Conservation (phyloP, 2,113 vertebrate species). For the Pachycephala philippinensis region DNA sequence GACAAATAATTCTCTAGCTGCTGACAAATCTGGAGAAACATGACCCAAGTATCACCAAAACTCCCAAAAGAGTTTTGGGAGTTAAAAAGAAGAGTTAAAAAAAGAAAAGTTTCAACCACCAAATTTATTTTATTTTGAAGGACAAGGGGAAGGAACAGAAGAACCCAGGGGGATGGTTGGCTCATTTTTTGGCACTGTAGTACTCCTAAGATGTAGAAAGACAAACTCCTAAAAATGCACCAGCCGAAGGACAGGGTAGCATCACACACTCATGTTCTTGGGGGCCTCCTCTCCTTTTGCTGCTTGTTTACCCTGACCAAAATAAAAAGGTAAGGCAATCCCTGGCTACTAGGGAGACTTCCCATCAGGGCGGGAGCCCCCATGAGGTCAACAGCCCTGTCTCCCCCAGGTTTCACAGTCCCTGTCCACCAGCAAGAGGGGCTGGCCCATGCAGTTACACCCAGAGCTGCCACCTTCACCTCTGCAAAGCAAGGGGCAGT, state of each 20-base stretch:
- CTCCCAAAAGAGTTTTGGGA: not conserved
- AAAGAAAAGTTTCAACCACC: not conserved
- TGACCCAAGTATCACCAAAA: not conserved
- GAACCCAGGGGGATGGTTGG: accelerated
- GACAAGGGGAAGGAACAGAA: not conserved
- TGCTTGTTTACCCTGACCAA: not conserved
- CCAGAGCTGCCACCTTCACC: not conserved
- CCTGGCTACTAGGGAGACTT: not conserved
- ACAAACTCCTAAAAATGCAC: not conserved
- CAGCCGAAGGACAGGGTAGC: not conserved
- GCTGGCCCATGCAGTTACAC: not conserved
- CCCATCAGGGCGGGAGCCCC: not conserved
- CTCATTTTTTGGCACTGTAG: not conserved
- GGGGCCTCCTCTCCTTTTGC: not conserved
- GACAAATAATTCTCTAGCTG: not conserved
- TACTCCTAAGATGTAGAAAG: not conserved
- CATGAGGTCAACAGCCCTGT: accelerated
- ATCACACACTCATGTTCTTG: accelerated
- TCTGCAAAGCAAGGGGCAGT: not conserved
- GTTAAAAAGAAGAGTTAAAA: accelerated
- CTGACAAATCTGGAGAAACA: not conserved
- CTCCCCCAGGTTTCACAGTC: not conserved
- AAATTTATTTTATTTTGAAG: not conserved
- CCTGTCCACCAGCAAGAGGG: not conserved
- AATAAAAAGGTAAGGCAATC: not conserved